A percentile compares a stretch with the other conserved stretches of the same genome.
phyloP scores from a whole-genome alignment of 2,888 invertebrate species.

The Cephus sareptanus region DNA sequence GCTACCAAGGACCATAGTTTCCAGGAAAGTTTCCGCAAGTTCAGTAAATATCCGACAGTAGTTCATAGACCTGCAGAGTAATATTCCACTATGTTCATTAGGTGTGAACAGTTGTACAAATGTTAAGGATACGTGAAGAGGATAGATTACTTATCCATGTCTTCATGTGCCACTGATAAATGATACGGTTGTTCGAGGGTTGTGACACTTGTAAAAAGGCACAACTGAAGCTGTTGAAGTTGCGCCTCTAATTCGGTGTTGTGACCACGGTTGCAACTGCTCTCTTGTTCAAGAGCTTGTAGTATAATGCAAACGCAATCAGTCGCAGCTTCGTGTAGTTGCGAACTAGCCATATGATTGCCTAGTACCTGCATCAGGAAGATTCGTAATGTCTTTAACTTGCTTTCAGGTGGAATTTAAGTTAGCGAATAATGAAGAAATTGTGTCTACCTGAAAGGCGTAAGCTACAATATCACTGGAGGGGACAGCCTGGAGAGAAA shows the following conservation, averaged over 20 bases:
- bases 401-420: not conserved
- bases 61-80: conserved; percentile 77
- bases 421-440: not conserved
- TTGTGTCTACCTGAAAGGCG: conserved; percentile 71
- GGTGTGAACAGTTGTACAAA: not conserved
- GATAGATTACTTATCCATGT: conserved; percentile 80
- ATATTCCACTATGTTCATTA: conserved; percentile 10
- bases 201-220: conserved; percentile 85
- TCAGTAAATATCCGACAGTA: conserved; percentile 96
- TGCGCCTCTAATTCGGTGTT: conserved; percentile 67
- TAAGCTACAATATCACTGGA: conserved; percentile 80
- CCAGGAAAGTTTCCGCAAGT: conserved; percentile 89
- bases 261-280: conserved; percentile 39
- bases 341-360: conserved; percentile 71
- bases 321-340: conserved; percentile 88
- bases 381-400: not conserved
- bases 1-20: conserved; percentile 79
- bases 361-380: conserved; percentile 67
- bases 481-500: conserved; percentile 79
- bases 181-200: conserved; percentile 88
- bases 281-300: conserved; percentile 79
- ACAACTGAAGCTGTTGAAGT: conserved; percentile 79
- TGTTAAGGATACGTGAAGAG: not conserved
- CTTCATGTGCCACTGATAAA: conserved; percentile 91
- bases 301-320: conserved; percentile 90